Conservation (phyloP, 2,888 invertebrate species). For the Kryphioiulus occultus region DNA sequence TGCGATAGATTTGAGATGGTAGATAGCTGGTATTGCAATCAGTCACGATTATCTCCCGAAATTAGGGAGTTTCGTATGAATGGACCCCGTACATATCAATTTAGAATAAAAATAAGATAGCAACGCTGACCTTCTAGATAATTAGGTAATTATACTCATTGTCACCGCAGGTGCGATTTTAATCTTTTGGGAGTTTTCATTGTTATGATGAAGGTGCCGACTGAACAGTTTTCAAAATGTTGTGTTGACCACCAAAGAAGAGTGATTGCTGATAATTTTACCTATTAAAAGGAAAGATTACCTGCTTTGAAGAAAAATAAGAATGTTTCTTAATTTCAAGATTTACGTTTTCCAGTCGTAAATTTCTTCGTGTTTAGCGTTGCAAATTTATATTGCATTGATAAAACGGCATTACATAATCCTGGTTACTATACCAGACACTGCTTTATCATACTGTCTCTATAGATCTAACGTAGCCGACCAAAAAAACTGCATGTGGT, state of each 20-base stretch:
- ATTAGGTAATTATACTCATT: background rate
- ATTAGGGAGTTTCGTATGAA: background rate
- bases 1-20: background rate
- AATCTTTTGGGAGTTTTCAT: background rate
- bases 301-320: background rate
- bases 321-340: too few relatives aligned
- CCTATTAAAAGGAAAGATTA: background rate
- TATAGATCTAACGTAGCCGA: background rate
- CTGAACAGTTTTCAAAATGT: background rate
- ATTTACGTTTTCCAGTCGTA: too few relatives aligned
- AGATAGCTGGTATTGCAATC: background rate
- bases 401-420: too few relatives aligned
- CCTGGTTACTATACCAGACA: background rate
- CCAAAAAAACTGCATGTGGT: too few relatives aligned
- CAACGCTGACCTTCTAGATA: background rate
- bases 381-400: too few relatives aligned
- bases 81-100: background rate
- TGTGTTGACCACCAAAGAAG: background rate
- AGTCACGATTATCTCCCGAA: background rate
- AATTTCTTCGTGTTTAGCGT: too few relatives aligned
- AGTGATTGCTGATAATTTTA: background rate
- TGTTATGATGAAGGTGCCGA: background rate
- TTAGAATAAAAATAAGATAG: background rate
- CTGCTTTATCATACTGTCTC: background rate
- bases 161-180: conserved; percentile 32